Evolutionary conservation across 1,140 invertebrate genomes (phyloP), one percentile per base, ranked within the genome.

Genomic region (Trichonephila inaurata): DNA sequence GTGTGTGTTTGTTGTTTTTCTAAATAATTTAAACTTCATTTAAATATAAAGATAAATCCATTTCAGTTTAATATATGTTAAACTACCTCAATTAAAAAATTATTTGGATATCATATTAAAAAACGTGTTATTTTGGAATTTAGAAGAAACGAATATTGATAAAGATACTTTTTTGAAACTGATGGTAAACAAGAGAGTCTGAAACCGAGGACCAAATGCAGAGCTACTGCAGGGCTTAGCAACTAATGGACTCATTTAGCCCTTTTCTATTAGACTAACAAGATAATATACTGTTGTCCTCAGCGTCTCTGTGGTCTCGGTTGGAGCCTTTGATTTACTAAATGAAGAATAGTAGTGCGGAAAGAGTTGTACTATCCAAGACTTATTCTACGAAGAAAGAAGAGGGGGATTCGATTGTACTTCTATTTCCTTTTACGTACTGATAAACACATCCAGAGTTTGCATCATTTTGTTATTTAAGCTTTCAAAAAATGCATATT

Each of bases 241-340:
- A 69, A 24, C 66, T 69, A 69, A 69, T 69, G 66, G 66, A 69
- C 66, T 69, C 66, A 69, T 69, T 69, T 69, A 24, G 66, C 66
- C 66, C 24, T 21, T 24, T 69, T 69, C 66, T 69, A 69, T 69
- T 69, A 69, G n/a, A 24, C 66, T 69, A 69, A 69, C 66, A 14
- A 69, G 66, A 69, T 69, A 69, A 69, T 12, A 14, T 21, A 69
- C 24, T 69, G n/a, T 69, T 69, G n/a, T 69, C 66, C 24, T 28
- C 24, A n/a, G n/a, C 24, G n/a, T 69, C n/a, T 69, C 51, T 69
- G 24, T n/a, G 10, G 66, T 69, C 66, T 69, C 66, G n/a, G 66
- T 28, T n/a, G 66, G 66, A 69, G n/a, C n/a, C 24, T 24, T 24
- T 69, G 66, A 69, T 69, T 69, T 69, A 24, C 66, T 28, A 69